Evolutionary conservation across 2,113 vertebrate species (phyloP).

Genomic region (Seriola dumerili): DNA sequence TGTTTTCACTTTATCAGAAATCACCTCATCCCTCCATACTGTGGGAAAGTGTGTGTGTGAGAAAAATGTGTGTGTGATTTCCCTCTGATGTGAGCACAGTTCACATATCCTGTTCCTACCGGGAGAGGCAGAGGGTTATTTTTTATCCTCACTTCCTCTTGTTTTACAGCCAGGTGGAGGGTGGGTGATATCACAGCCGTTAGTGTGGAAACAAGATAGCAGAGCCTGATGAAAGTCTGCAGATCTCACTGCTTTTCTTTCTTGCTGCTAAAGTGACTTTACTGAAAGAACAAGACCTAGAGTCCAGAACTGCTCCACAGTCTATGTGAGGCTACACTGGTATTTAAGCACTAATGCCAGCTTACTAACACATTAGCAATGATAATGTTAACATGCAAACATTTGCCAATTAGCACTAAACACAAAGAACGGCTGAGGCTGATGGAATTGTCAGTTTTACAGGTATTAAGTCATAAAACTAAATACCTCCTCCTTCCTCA

Average conservation of each 20-base stretch:
- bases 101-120: conserved; percentile 25
- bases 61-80: neutral
- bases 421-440: too few relatives aligned
- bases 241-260: neutral
- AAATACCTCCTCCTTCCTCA: too few relatives aligned
- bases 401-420: too few relatives aligned
- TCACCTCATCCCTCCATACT: conserved; percentile 59
- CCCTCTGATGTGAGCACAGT: neutral
- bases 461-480: too few relatives aligned
- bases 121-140: conserved; percentile 5
- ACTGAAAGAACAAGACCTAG: neutral
- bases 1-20: conserved; percentile 64
- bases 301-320: neutral
- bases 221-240: neutral
- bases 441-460: too few relatives aligned
- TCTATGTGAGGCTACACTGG: neutral
- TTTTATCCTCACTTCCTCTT: conserved; percentile 31
- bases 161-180: conserved; percentile 25
- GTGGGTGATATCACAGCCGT: neutral
- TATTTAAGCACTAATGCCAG: too few relatives aligned
- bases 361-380: too few relatives aligned
- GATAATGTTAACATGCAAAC: too few relatives aligned
- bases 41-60: conserved; percentile 38
- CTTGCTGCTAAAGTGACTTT: neutral
- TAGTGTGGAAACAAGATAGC: conserved; percentile 22